A percentile compares a stretch with the other conserved stretches of the same genome.
Conservation (phyloP, 2,888 invertebrate species). For the Pogonocherus hispidulus region DNA sequence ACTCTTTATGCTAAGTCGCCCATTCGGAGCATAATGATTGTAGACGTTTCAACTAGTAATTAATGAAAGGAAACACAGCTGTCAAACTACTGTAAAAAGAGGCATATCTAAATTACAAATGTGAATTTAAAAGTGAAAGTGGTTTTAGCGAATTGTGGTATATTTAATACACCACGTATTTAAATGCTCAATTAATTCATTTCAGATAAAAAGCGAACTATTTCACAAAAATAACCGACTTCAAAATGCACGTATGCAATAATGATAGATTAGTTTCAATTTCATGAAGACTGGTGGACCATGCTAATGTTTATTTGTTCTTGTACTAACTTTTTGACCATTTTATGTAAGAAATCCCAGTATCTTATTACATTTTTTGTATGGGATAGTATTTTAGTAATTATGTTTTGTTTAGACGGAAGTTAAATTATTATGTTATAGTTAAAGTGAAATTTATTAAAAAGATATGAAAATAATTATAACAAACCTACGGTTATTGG, state of each 20-base stretch:
- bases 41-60: too few relatives aligned
- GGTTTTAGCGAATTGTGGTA: background rate
- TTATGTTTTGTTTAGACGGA: background rate
- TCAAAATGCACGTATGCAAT: background rate
- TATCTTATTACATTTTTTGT: background rate
- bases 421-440: background rate
- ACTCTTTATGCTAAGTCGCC: too few relatives aligned
- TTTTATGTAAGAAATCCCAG: background rate
- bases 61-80: too few relatives aligned
- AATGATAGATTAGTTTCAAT: background rate
- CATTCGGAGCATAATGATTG: too few relatives aligned
- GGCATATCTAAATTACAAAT: background rate
- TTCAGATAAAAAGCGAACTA: too few relatives aligned
- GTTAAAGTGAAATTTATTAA: background rate
- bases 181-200: background rate
- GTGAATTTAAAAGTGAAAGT: background rate
- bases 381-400: background rate
- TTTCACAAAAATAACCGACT: background rate
- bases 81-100: too few relatives aligned
- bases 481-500: too few relatives aligned
- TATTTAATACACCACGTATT: conserved; percentile 1
- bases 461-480: background rate
- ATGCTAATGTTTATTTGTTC: background rate
- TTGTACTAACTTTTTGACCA: background rate
- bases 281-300: background rate